A percentile compares a stretch with the other conserved stretches of the same genome.
Evolutionary conservation across 2,888 invertebrate genomes (phyloP).

Genomic region (Itoplectis maculator): DNA sequence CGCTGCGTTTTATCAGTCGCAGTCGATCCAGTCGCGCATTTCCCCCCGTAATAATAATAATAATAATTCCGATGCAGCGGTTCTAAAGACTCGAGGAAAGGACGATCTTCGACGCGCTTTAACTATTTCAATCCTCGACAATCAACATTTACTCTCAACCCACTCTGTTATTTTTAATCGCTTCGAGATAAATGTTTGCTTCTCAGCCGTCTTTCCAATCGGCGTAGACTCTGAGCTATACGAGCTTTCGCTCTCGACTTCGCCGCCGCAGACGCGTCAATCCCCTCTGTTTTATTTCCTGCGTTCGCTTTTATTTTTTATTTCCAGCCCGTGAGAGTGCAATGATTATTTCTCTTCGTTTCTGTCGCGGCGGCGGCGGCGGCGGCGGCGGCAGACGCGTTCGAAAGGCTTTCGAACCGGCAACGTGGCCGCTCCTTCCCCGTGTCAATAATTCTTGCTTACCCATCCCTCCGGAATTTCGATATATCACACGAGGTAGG

Average conservation of each 20-base stretch:
- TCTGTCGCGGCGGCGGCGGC: not conserved
- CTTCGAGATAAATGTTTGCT: not conserved
- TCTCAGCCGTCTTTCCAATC: not conserved
- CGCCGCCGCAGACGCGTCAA: not conserved
- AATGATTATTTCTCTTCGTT: constrained; percentile 14
- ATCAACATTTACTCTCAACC: not conserved
- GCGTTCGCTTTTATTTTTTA: too few species aligned
- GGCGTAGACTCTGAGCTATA: not conserved
- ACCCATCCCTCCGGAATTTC: constrained; percentile 16
- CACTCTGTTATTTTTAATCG: not conserved
- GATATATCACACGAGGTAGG: not conserved
- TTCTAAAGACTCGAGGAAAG: not conserved
- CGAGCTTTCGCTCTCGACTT: not conserved
- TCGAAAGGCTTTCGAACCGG: not conserved
- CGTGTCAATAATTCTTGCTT: constrained; percentile 27
- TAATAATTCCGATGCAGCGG: too few species aligned
- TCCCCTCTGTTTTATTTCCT: not conserved
- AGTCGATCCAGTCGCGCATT: not conserved
- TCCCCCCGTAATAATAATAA: too few species aligned
- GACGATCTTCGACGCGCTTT: too few species aligned
- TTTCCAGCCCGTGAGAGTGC: not conserved
- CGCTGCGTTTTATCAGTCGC: not conserved
- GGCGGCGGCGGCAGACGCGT: not conserved
- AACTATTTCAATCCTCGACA: not conserved
- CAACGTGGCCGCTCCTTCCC: not conserved